Evolutionary conservation across 2,888 invertebrate genomes (phyloP), one percentile per base, ranked within the genome.

Genomic region (Octonoba sinensis): DNA sequence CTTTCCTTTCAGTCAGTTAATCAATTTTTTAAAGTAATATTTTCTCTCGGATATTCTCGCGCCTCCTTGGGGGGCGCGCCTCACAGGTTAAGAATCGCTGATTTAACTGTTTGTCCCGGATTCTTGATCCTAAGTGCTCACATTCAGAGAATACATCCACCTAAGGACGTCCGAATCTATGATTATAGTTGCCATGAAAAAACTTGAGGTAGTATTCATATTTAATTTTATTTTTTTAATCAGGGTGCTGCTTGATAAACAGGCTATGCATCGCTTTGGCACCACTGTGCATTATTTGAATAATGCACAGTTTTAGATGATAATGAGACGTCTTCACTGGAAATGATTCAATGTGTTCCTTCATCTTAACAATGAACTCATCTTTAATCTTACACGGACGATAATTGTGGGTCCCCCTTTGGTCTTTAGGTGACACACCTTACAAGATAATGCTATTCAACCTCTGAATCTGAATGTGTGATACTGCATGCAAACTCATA

Each of bases 121-220:
- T n/a, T n/a, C n/a, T n/a, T n/a, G n/a, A n/a, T n/a, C n/a, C n/a
- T n/a, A n/a, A n/a, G n/a, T n/a, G n/a, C n/a, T 47, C 47, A 47
- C 47, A 47, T 15, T 47, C 47, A 12, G 47, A 47, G 15, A 11
- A 47, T 12, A 47, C 47, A 15, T 47, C 11, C 47, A 47, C 47
- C 15, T 47, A 15, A 47, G 47, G 47, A 11, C 47, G 11, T 57
- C 57, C 57, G 18, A 57, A 57, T 57, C 18, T 57, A 11, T 15
- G 57, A 20, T 57, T 11, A 57, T 57, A 57, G 11, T 20, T 57
- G 11, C n/a, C 57, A 57, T 20, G 57, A 57, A 57, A 57, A 57
- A 15, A 57, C 57, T 57, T 57, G 13, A 57, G 18, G 18, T 57
- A 57, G 18, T 57, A 57, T n/a, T 57, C 57, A 57, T 57, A 57